A percentile compares a stretch with the other conserved stretches of the same genome.
These are phyloP conservation scores for Lepisosteus oculatus DNA, from an alignment of 2,113 vertebrate species.

Conservation along the genomic window DNA sequence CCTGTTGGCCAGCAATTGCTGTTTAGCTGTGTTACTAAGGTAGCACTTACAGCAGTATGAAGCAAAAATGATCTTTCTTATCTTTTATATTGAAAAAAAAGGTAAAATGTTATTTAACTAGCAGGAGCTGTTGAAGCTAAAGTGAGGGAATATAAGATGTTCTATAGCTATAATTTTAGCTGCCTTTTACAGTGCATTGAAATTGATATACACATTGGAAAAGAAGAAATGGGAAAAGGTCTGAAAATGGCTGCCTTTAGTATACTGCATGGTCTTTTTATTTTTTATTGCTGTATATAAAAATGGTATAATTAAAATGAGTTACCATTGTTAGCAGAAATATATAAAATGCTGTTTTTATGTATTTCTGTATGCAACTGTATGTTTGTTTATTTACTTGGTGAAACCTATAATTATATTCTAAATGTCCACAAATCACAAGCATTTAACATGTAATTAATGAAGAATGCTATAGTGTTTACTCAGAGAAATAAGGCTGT, in stretches of 20 bases:
- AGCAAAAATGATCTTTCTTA: constrained; percentile 46
- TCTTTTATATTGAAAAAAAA: constrained; percentile 58
- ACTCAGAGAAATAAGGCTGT: no score
- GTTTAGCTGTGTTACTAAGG: constrained; percentile 51
- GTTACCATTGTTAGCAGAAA: constrained; percentile 8
- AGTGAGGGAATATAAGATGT: constrained; percentile 38
- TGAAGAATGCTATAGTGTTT: no score
- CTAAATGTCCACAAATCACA: no score
- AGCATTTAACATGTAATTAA: no score
- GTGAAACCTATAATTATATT: no score
- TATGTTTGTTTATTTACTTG: no score
- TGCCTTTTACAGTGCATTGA: constrained; percentile 21
- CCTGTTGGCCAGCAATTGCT: constrained; percentile 63
- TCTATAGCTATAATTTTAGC: neutral
- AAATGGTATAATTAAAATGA: no score
- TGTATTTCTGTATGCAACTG: no score
- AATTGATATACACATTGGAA: constrained; percentile 22
- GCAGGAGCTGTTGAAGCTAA: constrained; percentile 30
- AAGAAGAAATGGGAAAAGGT: constrained; percentile 5
- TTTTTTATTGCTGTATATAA: constrained; percentile 16
- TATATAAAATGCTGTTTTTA: neutral
- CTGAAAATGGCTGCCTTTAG: neutral
- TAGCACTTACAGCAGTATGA: constrained; percentile 45
- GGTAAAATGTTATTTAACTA: constrained; percentile 52
- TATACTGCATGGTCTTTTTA: constrained; percentile 10